Conservation (phyloP, 2,113 vertebrate genomes). For the Eupsittula cactorum region DNA sequence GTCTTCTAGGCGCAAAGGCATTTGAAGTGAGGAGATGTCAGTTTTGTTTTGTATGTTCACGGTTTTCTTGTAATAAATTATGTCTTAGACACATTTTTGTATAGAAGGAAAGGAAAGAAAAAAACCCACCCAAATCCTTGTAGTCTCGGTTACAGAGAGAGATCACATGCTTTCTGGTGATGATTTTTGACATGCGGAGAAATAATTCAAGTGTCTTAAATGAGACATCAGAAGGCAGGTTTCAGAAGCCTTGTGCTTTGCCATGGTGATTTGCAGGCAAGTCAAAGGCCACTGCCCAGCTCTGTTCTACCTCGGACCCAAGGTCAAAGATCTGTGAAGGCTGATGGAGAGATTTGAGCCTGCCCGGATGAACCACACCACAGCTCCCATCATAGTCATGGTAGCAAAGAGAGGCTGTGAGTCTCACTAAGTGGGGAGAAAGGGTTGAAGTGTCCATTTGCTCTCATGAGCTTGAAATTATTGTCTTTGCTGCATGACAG, state of each 20-base stretch:
- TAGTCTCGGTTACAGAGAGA: constrained; percentile 36
- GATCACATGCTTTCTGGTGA: neutral
- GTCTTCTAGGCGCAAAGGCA: constrained; percentile 39
- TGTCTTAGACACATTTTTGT: constrained; percentile 27
- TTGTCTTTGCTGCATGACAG: neutral
- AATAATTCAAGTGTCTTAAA: neutral
- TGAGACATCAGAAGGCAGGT: neutral
- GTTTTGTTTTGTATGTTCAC: constrained; percentile 53
- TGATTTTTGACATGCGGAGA: constrained; percentile 17
- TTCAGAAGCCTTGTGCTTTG: neutral
- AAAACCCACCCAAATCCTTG: neutral
- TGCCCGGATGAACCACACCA: accelerated
- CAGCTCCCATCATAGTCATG: accelerated
- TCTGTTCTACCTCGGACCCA: neutral
- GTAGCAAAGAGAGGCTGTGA: neutral
- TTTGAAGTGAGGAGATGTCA: constrained; percentile 57
- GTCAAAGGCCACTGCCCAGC: neutral
- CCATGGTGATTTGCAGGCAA: neutral
- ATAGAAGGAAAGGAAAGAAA: constrained; percentile 1
- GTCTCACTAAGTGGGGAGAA: neutral
- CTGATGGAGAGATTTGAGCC: neutral
- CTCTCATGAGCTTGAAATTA: accelerated
- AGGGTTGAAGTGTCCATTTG: neutral
- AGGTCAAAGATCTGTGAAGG: neutral
- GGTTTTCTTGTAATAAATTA: constrained; percentile 56